Conservation (phyloP, 2,888 invertebrate genomes). For the Athalia cordata region DNA sequence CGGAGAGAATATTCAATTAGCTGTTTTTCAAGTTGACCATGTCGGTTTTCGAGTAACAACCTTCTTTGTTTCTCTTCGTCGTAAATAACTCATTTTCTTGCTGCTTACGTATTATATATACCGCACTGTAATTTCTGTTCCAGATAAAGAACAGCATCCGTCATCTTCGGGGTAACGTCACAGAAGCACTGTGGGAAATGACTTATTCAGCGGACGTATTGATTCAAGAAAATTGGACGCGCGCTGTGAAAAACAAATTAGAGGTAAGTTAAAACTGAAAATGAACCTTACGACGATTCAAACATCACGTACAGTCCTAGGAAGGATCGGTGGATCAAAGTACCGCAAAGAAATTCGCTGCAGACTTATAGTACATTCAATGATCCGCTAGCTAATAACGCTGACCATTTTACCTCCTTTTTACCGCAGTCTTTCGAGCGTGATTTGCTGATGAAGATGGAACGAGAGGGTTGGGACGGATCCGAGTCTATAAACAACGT, state of each 20-base stretch:
- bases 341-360: no score
- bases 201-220: constrained; percentile 80
- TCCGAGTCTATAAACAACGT: constrained; percentile 78
- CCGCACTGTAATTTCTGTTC: background rate
- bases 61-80: constrained; percentile 39
- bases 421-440: constrained; percentile 77
- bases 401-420: constrained; percentile 5
- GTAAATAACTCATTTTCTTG: background rate
- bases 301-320: no score
- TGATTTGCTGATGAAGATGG: constrained; percentile 87
- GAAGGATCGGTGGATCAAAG: no score
- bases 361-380: no score
- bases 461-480: constrained; percentile 93
- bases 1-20: no score
- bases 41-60: no score
- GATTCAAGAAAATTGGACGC: constrained; percentile 87
- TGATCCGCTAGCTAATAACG: background rate
- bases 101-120: background rate
- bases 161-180: constrained; percentile 83
- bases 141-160: constrained; percentile 87
- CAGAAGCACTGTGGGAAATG: constrained; percentile 86
- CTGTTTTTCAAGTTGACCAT: no score
- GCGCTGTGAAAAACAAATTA: constrained; percentile 78
- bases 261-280: constrained; percentile 61
- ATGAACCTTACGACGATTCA: no score